These are phyloP conservation scores for Aleadryas rufinucha DNA, from an alignment of 2,113 vertebrate species.

Conservation along the genomic window DNA sequence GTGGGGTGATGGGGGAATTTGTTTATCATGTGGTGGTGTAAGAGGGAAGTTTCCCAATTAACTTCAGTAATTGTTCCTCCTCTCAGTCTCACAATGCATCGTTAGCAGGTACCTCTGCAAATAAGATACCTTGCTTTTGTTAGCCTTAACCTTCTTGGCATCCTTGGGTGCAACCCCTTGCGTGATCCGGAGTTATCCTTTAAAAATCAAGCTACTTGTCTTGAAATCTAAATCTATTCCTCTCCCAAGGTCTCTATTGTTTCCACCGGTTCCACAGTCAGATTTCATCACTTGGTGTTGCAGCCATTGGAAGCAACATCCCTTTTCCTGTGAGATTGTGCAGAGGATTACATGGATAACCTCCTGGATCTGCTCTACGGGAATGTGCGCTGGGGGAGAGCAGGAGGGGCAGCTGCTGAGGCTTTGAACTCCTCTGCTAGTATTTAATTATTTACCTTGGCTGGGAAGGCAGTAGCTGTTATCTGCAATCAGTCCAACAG, in stretches of 20 bases:
- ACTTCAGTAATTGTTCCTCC: constrained; percentile 12
- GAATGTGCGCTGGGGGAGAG: background rate
- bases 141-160: background rate
- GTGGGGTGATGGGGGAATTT: background rate
- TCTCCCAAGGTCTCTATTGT: background rate
- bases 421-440: background rate
- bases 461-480: background rate
- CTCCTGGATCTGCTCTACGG: background rate
- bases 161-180: background rate
- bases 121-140: background rate
- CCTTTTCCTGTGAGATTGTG: background rate
- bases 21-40: background rate
- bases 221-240: background rate
- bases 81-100: constrained; percentile 1
- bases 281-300: background rate
- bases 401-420: background rate
- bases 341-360: background rate
- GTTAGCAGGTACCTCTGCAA: background rate
- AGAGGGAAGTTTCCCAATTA: constrained; percentile 49
- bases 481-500: background rate
- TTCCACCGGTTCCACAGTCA: background rate
- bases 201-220: background rate
- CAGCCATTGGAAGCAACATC: background rate
- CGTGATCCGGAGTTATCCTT: background rate
- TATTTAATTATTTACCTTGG: constrained; percentile 20